A percentile compares a stretch with the other conserved stretches of the same genome.
Conservation (phyloP, 2,113 vertebrate species). For the Genyomyrus donnyi region DNA sequence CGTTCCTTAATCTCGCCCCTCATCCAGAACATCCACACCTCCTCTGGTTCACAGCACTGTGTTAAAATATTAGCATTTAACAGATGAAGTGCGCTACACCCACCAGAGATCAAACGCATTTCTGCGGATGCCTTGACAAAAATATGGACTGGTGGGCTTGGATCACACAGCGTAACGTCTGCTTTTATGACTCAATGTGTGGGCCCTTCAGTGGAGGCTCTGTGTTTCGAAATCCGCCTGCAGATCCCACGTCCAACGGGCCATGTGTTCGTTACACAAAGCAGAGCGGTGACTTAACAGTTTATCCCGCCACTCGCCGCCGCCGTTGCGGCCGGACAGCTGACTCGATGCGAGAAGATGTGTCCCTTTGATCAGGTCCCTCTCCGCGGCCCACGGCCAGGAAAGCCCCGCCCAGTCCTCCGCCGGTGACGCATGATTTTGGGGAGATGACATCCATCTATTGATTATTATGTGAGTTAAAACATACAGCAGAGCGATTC, state of each 20-base stretch:
- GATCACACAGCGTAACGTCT: background rate
- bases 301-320: background rate
- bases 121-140: background rate
- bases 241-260: background rate
- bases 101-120: background rate
- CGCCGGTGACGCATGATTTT: background rate
- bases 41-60: background rate
- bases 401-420: background rate
- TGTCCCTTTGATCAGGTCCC: background rate
- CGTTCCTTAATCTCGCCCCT: background rate
- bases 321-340: background rate
- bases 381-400: background rate
- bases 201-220: background rate
- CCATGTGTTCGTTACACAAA: background rate
- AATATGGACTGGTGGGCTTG: background rate
- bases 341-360: background rate
- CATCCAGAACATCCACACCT: background rate
- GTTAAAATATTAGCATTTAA: background rate
- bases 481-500: background rate
- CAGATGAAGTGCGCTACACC: background rate
- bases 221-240: background rate
- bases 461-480: background rate
- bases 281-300: background rate
- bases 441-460: background rate
- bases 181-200: background rate